phyloP scores from a whole-genome alignment of 2,113 vertebrate genomes.

The Sander lucioperca region DNA sequence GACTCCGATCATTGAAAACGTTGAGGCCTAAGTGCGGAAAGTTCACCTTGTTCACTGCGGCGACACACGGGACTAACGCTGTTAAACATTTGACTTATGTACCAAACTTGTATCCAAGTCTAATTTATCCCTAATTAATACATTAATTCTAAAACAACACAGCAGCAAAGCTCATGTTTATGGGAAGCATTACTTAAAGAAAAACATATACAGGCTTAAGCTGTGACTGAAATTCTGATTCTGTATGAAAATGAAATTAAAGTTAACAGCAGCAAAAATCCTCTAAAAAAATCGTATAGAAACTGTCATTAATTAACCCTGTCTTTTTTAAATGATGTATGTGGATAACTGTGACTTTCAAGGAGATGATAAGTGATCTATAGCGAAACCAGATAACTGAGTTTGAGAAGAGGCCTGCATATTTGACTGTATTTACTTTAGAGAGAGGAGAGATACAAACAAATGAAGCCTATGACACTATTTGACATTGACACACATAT shows the following conservation, averaged over 20 bases:
- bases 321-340: background rate
- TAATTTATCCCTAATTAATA: background rate
- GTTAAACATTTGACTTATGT: background rate
- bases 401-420: background rate
- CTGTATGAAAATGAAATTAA: background rate
- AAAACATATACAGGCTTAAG: background rate
- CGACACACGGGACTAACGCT: background rate
- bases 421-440: background rate
- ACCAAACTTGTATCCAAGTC: background rate
- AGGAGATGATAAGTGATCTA: background rate
- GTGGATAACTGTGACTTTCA: background rate
- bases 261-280: background rate
- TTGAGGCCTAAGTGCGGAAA: background rate
- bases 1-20: background rate
- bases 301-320: background rate
- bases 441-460: background rate
- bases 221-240: background rate
- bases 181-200: background rate
- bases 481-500: background rate
- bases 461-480: background rate
- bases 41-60: background rate
- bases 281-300: background rate
- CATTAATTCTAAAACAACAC: background rate
- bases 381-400: background rate
- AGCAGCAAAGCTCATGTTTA: background rate